Base-by-base conservation (phyloP, 2,888 invertebrate species). In the Hermodice carunculata region DNA sequence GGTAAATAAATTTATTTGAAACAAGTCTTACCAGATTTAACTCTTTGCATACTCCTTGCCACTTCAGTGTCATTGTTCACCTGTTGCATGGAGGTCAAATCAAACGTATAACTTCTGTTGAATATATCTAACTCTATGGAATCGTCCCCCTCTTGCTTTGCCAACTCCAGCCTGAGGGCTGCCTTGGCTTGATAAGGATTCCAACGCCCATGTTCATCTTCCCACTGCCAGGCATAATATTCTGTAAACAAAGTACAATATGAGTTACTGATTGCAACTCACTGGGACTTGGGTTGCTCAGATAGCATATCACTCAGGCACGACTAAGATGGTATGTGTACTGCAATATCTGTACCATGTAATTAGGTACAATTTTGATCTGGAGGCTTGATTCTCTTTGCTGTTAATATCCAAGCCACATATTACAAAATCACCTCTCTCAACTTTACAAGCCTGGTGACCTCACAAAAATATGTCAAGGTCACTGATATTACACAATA, bases 221-320 rank as follows among this genome's bases (percentile, higher is more conserved):
- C 69, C 81, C 83, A 84, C 58, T 80, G 73, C 82, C 82, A 82
- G 1, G 74, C 61, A 60, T 78, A 76, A 64, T 67, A 81, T 5
- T 73, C 84, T 84, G 69, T 26, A n/a, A n/a, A n/a, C n/a, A n/a
- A 11, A 37, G 11, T 37, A 14, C 40, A 37, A n/a, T 14, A 44
- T 44, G 11, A 44, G 11, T 44, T 44, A 44, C 40, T 37, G 11
- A 14, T 37, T 37, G 11, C 11, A 37, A 14, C 8, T 37, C 8
- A 37, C 37, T 14, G 14, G 37, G 11, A 14, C 14, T 37, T 37
- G 8, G 14, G 14, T 37, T 14, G 14, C 8, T 37, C 37, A 37
- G 37, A 37, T 8, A 37, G 8, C 37, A 14, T 37, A 14, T 8
- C 37, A 37, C 11, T n/a, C n/a, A n/a, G n/a, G n/a, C n/a, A n/a